Base-by-base conservation (phyloP, 2,888 invertebrate genomes). In the Parapristionchus giblindavisi region DNA sequence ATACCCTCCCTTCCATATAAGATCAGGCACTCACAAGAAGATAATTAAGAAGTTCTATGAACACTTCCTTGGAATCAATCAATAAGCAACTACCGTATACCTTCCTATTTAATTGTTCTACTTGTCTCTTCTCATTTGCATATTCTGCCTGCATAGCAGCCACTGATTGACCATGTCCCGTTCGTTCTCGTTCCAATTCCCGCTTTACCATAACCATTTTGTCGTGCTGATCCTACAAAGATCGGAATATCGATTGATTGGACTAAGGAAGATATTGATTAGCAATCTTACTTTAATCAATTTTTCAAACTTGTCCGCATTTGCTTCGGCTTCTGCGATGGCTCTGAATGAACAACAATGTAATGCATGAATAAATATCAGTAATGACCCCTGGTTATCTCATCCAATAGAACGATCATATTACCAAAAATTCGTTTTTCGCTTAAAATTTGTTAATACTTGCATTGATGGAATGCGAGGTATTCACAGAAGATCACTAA, bases 111-210 rank as follows among this genome's bases (percentile, higher is more conserved):
- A 93, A 89, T 77, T 92, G 92, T 86, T 94, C 94, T 86, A 92
- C 93, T 0, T 91, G 90, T 80, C 92, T 92, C 36, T 93, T 91
- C 87, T 94, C 94, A 77, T 92, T 92, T 29, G 92, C 91, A 71
- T 94, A 89, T 75, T 93, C 91, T 84, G 92, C 91, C 86, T 95
- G 94, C 11, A 94, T 88, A 88, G 94, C 94, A 82, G 93, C 92
- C 83, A 94, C 90, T 92, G 93, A 93, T 29, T 92, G 91, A 77
- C 92, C 91, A 89, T 94, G 92, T 88, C 94, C 93, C 75, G 91
- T 92, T 77, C 93, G 92, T 88, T 94, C 94, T 83, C 92, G 92
- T 88, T 94, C 94, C 75, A 93, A 90, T 84, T 94, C 94, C 85
- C 93, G 92, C 76, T 93, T 92, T 86, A 93, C 93, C 84, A 92